phyloP scores from a whole-genome alignment of 1,140 invertebrate species.

The Cataglyphis hispanica region DNA sequence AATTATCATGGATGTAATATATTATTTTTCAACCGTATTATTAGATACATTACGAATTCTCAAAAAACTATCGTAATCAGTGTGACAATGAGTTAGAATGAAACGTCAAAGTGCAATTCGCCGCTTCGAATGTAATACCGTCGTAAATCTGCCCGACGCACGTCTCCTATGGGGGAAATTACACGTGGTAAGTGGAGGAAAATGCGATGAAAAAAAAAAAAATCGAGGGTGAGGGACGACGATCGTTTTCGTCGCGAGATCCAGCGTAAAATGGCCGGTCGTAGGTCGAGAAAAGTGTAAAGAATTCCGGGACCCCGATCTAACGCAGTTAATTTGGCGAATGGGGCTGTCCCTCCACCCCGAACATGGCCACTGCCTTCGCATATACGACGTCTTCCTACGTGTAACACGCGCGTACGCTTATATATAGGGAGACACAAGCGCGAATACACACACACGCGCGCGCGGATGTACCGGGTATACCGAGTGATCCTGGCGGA shows the following conservation, averaged over 20 bases:
- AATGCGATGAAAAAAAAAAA: slow-evolving; percentile 37
- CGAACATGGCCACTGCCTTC: slow-evolving; percentile 81
- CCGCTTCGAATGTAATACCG: slow-evolving; percentile 35
- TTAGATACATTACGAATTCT: background rate
- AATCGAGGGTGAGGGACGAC: slow-evolving; percentile 35
- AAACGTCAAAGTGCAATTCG: slow-evolving; percentile 26
- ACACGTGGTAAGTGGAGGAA: slow-evolving; percentile 70
- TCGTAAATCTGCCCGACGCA: slow-evolving; percentile 58
- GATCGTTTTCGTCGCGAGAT: slow-evolving; percentile 74
- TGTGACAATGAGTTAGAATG: background rate
- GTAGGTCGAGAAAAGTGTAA: slow-evolving; percentile 80
- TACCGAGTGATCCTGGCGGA: slow-evolving; percentile 82
- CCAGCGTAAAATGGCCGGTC: slow-evolving; percentile 83
- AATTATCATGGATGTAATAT: background rate
- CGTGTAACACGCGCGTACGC: slow-evolving; percentile 61
- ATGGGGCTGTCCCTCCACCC: slow-evolving; percentile 82
- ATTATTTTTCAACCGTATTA: background rate
- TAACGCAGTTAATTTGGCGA: slow-evolving; percentile 85
- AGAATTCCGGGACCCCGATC: slow-evolving; percentile 79
- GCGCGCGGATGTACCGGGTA: slow-evolving; percentile 16
- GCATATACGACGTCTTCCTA: slow-evolving; percentile 68
- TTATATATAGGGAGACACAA: background rate
- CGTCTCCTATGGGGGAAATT: slow-evolving; percentile 60
- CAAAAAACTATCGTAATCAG: background rate
- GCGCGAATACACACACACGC: background rate